Base-by-base conservation (phyloP, 2,888 invertebrate genomes). In the Chrysina gloriosa region DNA sequence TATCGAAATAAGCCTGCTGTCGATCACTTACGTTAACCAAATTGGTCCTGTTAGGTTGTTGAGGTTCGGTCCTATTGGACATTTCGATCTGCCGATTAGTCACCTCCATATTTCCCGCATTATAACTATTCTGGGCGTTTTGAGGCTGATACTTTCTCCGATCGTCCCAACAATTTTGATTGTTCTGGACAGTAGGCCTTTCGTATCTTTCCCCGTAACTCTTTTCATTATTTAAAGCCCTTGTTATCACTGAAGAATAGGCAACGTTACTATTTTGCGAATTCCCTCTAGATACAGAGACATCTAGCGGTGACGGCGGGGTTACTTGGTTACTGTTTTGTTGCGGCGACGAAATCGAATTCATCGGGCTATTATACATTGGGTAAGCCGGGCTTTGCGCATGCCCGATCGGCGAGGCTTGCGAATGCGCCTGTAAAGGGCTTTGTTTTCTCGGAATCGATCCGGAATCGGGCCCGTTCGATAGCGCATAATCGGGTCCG, bases 301-400 rank as follows among this genome's bases (percentile, higher is more conserved):
- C 91, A 77, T 92, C 91, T 73, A 92, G 80, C 5, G 92, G 91
- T 39, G 91, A 91, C 9, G 89, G 86, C 21, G 91, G 90, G 23
- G 90, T 88, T 16, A 71, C 81, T 76, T 84, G 84, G 80, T 82
- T 87, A n/a, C 84, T 83, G 76, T 88, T 89, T 74, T 89, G 90
- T 76, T 90, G 91, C 3, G 92, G 91, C 1, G 91, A 91, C 70
- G 91, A 90, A 75, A 90, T 88, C 3, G 91, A 88, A 78, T 90
- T 90, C 89, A 92, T 89, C 19, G 94, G 93, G 83, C 92, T 93
- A 81, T 93, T 92, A 81, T 94, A 94, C 87, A 92, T 89, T 39
- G 93, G 93, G 84, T 94, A 94, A 65, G 91, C 92, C 52, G 92
- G 92, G 83, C 92, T 92, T 75, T 91, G 89, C 25, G 89, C 91